A percentile compares a stretch with the other conserved stretches of the same genome.
phyloP scores from a whole-genome alignment of 2,888 invertebrate species.

The Ariolimax columbianus region DNA sequence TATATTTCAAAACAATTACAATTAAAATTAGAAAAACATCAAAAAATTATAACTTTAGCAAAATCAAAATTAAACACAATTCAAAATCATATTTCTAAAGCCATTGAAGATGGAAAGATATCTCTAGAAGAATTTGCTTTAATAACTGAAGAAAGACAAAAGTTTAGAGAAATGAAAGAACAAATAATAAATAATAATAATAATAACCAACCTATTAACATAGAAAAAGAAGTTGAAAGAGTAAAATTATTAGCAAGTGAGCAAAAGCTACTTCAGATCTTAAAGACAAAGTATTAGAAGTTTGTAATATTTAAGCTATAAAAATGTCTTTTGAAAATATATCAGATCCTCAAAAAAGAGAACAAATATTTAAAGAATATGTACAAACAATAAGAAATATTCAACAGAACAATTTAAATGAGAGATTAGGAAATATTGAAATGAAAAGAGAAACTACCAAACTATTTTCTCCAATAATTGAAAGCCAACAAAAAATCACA shows the following conservation, averaged over 20 bases:
- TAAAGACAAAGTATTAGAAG: not conserved
- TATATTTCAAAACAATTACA: conserved; percentile 13
- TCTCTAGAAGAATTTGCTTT: conserved; percentile 16
- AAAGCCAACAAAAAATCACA: conserved; percentile 15
- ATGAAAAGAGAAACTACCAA: conserved; percentile 26
- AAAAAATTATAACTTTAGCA: conserved; percentile 2
- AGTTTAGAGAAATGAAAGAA: conserved; percentile 21
- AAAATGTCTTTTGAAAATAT: conserved; percentile 28
- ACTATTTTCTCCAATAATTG: conserved; percentile 21
- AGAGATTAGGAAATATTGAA: conserved; percentile 31
- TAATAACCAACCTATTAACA: not conserved
- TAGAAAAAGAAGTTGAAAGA: not conserved
- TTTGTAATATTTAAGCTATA: not conserved
- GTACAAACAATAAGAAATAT: conserved; percentile 17
- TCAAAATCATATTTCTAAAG: conserved; percentile 23
- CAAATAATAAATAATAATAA: not conserved
- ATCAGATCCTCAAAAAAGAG: conserved; percentile 1
- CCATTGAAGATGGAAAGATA: not conserved
- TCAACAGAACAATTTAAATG: conserved; percentile 2
- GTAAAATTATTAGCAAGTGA: not conserved
- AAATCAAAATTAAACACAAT: conserved; percentile 8
- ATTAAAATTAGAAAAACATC: not conserved
- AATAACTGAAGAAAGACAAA: conserved; percentile 5
- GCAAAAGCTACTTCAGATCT: not conserved
- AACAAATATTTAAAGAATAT: conserved; percentile 3